phyloP scores from a whole-genome alignment of 2,797 vertebrate species.

The Rhinella marina region DNA sequence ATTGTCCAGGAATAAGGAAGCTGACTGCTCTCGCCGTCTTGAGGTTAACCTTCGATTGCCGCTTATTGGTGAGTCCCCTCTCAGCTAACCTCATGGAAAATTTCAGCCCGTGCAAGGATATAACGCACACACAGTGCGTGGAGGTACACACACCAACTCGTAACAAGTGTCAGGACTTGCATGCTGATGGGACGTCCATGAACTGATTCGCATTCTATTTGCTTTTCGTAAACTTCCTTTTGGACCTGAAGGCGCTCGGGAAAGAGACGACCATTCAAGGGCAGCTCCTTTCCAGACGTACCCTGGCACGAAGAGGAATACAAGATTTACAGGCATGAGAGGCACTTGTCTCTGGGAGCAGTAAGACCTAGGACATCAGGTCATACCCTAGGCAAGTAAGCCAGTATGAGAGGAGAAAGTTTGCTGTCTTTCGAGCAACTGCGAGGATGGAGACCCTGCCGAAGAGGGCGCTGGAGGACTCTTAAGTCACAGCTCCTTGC shows the following conservation, averaged over 20 bases:
- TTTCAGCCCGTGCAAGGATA: slow-evolving; percentile 2
- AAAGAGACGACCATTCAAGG: neutral
- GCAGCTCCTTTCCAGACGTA: neutral
- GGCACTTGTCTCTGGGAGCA: neutral
- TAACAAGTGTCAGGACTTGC: slow-evolving; percentile 39
- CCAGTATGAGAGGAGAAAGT: slow-evolving; percentile 46
- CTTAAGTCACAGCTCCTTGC: slow-evolving; percentile 38
- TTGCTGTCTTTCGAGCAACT: slow-evolving; percentile 31
- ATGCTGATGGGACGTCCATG: slow-evolving; percentile 34
- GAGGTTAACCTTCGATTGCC: neutral
- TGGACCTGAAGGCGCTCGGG: slow-evolving; percentile 5
- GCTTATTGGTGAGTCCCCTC: slow-evolving; percentile 10
- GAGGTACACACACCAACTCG: neutral
- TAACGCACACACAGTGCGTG: neutral
- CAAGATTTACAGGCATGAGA: slow-evolving; percentile 4
- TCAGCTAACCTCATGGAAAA: slow-evolving; percentile 19
- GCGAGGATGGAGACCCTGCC: slow-evolving; percentile 47
- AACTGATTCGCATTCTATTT: slow-evolving; percentile 28
- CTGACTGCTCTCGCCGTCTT: slow-evolving; percentile 18
- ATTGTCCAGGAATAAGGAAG: slow-evolving; percentile 35
- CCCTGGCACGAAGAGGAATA: neutral
- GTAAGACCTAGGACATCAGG: neutral
- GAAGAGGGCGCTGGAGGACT: slow-evolving; percentile 53
- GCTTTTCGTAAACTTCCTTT: slow-evolving; percentile 33
- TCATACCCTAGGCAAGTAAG: neutral